phyloP scores from a whole-genome alignment of 1,140 invertebrate species.

The Cydia pomonella region DNA sequence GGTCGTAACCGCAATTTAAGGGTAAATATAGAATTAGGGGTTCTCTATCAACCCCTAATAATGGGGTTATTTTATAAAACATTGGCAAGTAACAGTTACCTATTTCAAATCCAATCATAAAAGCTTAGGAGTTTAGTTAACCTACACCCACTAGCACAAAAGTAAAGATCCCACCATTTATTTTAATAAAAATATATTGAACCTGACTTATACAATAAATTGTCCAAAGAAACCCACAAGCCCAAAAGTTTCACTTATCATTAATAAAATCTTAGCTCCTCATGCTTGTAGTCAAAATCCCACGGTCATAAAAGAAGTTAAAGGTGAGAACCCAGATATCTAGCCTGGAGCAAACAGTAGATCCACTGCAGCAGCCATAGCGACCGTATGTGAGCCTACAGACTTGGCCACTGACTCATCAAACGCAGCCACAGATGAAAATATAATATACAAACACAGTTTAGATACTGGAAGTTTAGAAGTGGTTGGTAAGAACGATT shows the following conservation, averaged over 20 bases:
- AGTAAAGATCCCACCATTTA: neutral
- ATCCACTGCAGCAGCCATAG: slow-evolving; percentile 69
- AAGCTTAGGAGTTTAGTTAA: neutral
- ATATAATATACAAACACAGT: slow-evolving; percentile 35
- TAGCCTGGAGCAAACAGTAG: slow-evolving; percentile 78
- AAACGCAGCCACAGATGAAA: slow-evolving; percentile 42
- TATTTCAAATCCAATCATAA: neutral
- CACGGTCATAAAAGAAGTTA: slow-evolving; percentile 66
- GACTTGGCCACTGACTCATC: slow-evolving; percentile 42
- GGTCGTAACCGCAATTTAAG: slow-evolving; percentile 2
- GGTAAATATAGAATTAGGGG: slow-evolving; percentile 10
- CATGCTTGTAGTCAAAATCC: slow-evolving; percentile 56
- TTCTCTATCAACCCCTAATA: slow-evolving; percentile 6
- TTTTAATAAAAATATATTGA: neutral
- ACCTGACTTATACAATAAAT: neutral
- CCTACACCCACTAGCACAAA: neutral
- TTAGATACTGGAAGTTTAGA: slow-evolving; percentile 47
- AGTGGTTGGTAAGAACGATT: slow-evolving; percentile 35
- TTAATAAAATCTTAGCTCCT: slow-evolving; percentile 48
- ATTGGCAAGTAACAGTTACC: neutral
- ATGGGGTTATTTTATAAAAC: neutral
- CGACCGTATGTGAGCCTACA: slow-evolving; percentile 54
- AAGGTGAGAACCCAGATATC: slow-evolving; percentile 69
- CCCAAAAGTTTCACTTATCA: slow-evolving; percentile 49
- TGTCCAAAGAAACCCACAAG: slow-evolving; percentile 26